phyloP scores from a whole-genome alignment of 2,888 invertebrate genomes.

The Ennomos quercinarius region DNA sequence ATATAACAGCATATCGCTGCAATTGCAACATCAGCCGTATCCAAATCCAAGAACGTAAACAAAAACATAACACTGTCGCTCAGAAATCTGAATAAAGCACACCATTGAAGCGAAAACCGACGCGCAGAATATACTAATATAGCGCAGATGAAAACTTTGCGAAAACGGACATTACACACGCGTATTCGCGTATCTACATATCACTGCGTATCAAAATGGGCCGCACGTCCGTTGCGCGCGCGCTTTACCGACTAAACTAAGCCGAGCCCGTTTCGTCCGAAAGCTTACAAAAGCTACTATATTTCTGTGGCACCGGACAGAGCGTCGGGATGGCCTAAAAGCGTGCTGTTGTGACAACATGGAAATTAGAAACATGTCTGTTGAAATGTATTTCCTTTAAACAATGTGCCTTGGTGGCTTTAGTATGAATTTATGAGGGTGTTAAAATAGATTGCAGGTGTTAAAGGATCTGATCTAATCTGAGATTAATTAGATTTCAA shows the following conservation, averaged over 20 bases:
- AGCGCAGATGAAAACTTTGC: conserved; percentile 25
- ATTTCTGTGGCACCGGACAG: conserved; percentile 51
- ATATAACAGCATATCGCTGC: conserved; percentile 11
- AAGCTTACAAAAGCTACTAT: conserved; percentile 68
- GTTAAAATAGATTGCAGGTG: conserved; percentile 35
- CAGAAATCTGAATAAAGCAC: conserved; percentile 43
- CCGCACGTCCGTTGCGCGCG: conserved; percentile 70
- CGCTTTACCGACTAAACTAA: conserved; percentile 72
- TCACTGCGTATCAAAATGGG: conserved; percentile 25
- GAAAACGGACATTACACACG: conserved; percentile 31
- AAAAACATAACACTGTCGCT: conserved; percentile 33
- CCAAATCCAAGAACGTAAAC: conserved; percentile 19
- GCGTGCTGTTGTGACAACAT: conserved; percentile 55
- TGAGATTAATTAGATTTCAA: neutral
- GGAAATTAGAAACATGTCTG: conserved; percentile 57
- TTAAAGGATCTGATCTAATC: conserved; percentile 38
- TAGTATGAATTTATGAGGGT: conserved; percentile 33
- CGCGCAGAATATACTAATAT: conserved; percentile 22
- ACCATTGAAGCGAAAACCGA: conserved; percentile 27
- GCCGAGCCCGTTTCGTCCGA: conserved; percentile 59
- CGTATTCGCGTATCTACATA: conserved; percentile 27
- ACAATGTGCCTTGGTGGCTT: conserved; percentile 35
- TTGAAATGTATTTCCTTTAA: conserved; percentile 51
- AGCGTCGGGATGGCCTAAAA: conserved; percentile 63
- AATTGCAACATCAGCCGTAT: conserved; percentile 23